Evolutionary conservation across 2,113 vertebrate genomes (phyloP), one percentile per base, ranked within the genome.

Genomic region (Deroptyus accipitrinus): DNA sequence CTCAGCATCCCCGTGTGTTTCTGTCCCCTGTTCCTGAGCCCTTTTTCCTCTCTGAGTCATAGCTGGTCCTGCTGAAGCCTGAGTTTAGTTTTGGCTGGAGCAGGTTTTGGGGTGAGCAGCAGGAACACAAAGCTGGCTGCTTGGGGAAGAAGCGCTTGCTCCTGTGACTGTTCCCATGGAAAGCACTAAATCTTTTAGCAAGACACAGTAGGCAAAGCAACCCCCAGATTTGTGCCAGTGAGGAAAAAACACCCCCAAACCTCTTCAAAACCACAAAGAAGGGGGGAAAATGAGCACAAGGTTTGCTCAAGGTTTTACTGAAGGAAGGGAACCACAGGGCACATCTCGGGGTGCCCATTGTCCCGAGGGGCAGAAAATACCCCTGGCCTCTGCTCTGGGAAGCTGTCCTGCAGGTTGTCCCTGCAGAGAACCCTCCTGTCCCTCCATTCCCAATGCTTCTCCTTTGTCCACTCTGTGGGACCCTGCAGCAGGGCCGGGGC

Each of bases 101-200:
- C 11, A 19, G 46, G 27, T 62, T 81, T 69, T 15, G 33, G 59
- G 48, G 9, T 39, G 0, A 3, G 33, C 28, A 46, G 28, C 1
- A 10, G 62, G 86, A 59, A 22, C 0, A 3, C 1, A 0, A 31
- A 41, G 30, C 4, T 9, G 66, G 35, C 9, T 48, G 10, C 33
- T 41, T 1, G 6, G 33, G 44, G 30, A 35, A 22, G 66, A 37
- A 42, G n/a, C 2, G 3, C 48, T 88, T 48, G 37, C 10, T 55
- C 23, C 70, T 6, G 3, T 19, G 14, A 54, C 69, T 14, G 13
- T 44, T n/a, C 22, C 17, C 2, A 5, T 42, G 54, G 24, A 39
- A 78, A 73, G 3, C 61, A 19, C 18, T 18, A 4, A 12, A 16
- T 8, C 11, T 37, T 42, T 19, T 11, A 49, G 42, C 22, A 18